Conservation (phyloP, 2,888 invertebrate genomes). For the Drosophila planitibia region DNA sequence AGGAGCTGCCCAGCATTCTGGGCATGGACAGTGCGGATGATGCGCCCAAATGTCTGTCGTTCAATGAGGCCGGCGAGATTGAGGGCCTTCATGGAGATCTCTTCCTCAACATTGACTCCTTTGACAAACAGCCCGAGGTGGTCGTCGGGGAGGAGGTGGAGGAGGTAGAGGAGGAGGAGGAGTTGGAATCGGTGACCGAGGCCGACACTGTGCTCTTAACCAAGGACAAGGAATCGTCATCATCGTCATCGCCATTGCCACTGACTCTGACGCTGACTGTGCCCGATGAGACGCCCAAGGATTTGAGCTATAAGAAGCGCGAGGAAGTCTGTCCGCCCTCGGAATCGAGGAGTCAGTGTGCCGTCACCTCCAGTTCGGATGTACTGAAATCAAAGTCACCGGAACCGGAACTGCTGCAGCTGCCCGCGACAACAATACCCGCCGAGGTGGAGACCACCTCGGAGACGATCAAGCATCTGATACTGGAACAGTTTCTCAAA, state of each 20-base stretch:
- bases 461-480: constrained; percentile 85
- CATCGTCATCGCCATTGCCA: neutral
- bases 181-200: constrained; percentile 7
- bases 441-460: constrained; percentile 88
- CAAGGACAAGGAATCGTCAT: constrained; percentile 52
- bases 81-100: constrained; percentile 84
- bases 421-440: constrained; percentile 85
- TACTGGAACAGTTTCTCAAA: constrained; percentile 81
- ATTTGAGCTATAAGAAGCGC: constrained; percentile 87
- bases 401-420: constrained; percentile 86
- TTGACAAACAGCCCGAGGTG: constrained; percentile 68
- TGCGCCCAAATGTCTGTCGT: constrained; percentile 84
- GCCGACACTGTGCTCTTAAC: constrained; percentile 1
- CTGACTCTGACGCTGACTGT: constrained; percentile 1
- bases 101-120: constrained; percentile 78
- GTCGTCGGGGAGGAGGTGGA: constrained; percentile 13
- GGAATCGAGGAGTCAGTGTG: constrained; percentile 85
- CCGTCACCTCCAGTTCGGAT: constrained; percentile 90
- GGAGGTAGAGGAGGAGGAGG: constrained; percentile 25
- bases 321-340: constrained; percentile 83
- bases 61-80: constrained; percentile 85
- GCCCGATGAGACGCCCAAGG: constrained; percentile 87
- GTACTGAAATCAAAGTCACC: constrained; percentile 88
- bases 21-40: constrained; percentile 86
- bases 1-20: constrained; percentile 88